These are phyloP conservation scores for Accipiter virgatus DNA, from an alignment of 2,113 vertebrate genomes.

Conservation along the genomic window DNA sequence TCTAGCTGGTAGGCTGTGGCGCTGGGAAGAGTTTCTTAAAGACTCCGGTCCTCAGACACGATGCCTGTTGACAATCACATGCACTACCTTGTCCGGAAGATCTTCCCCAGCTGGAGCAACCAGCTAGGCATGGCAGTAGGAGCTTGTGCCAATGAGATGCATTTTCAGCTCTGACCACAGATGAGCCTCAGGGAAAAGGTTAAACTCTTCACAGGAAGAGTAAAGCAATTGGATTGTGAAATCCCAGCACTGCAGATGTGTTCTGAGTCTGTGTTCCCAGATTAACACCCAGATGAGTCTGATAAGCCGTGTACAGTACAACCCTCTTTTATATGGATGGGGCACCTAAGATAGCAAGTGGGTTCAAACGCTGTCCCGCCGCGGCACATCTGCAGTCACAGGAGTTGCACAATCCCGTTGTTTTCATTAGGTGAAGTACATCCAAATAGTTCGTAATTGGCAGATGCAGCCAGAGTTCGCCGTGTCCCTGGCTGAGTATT, in stretches of 20 bases:
- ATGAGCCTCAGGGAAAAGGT: background rate
- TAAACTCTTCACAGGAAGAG: background rate
- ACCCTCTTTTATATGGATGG: fast-evolving
- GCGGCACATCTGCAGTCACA: background rate
- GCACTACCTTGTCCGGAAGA: background rate
- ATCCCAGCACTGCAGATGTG: background rate
- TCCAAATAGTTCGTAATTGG: background rate
- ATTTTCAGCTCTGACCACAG: background rate
- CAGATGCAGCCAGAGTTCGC: background rate
- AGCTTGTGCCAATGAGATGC: background rate
- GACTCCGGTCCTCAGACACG: background rate
- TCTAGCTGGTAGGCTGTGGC: background rate
- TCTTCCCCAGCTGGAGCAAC: background rate
- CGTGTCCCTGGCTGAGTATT: background rate
- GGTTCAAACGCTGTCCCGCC: background rate
- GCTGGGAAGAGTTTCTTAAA: background rate
- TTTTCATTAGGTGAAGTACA: background rate
- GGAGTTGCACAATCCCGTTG: background rate
- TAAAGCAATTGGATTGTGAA: background rate
- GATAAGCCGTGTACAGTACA: background rate
- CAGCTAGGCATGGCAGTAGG: background rate
- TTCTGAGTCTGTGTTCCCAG: background rate
- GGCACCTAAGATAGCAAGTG: background rate
- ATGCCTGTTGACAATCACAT: background rate
- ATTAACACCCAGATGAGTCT: background rate